Evolutionary conservation across 2,888 invertebrate species (phyloP).

Genomic region (Melanchra persicariae): DNA sequence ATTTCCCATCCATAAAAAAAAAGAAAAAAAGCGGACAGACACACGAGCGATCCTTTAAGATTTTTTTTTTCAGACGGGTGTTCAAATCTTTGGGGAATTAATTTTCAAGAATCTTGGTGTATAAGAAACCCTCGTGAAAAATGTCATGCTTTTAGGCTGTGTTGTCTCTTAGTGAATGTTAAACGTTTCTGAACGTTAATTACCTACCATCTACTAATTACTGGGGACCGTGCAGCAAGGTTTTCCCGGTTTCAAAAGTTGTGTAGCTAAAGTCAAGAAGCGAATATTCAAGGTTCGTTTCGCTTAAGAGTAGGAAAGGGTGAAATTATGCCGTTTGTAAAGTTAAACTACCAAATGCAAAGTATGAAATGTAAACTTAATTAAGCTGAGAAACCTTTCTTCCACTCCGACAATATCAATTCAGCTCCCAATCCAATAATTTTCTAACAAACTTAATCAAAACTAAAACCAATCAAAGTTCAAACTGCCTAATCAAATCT

Average conservation of each 20-base stretch:
- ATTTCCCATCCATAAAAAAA: too few species aligned
- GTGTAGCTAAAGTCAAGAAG: constrained; percentile 14
- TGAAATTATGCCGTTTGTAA: constrained; percentile 19
- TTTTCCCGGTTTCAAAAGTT: constrained; percentile 27
- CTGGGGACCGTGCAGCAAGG: background rate
- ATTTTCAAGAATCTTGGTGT: background rate
- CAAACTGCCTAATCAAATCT: constrained; percentile 42
- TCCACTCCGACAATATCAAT: constrained; percentile 2
- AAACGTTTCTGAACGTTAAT: background rate
- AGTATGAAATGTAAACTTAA: constrained; percentile 14
- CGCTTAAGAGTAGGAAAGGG: constrained; percentile 19
- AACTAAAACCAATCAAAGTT: constrained; percentile 41
- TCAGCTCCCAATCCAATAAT: constrained; percentile 11
- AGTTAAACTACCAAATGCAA: constrained; percentile 8
- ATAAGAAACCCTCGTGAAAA: too few species aligned
- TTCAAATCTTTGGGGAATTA: background rate
- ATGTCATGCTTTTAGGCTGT: too few species aligned
- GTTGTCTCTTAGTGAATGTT: too few species aligned
- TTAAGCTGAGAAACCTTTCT: constrained; percentile 6
- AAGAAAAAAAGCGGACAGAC: too few species aligned
- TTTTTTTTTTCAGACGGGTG: too few species aligned
- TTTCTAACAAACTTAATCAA: constrained; percentile 40
- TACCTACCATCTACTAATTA: background rate
- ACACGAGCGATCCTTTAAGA: too few species aligned
- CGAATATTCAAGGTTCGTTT: constrained; percentile 39